Evolutionary conservation across 1,140 invertebrate genomes (phyloP), one percentile per base, ranked within the genome.

Genomic region (Panagrolaimus sp.): DNA sequence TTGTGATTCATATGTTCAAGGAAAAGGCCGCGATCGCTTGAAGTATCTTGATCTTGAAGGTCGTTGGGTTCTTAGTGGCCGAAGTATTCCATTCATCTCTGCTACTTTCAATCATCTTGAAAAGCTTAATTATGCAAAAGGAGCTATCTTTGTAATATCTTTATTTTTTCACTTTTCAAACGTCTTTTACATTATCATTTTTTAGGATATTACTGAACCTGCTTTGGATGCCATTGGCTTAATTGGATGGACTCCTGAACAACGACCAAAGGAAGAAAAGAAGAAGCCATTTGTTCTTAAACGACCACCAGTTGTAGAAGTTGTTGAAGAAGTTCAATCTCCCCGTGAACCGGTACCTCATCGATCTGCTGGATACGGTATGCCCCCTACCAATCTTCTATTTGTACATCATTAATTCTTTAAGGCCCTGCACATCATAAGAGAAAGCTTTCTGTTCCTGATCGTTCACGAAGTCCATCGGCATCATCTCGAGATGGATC

Each of bases 31-130:
- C 4, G 44, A 65, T 52, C 68, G 68, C 32, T 24, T 69, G 58
- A 69, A 69, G 58, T 66, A 26, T 21, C 43, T 69, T 26, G 68
- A 69, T 24, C 24, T 69, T 10, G 68, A 69, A 48, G 68, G 68
- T 17, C 55, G 68, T 44, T 69, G 68, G 68, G 28, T 44, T 9
- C 43, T 65, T 7, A 38, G 62, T 24, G 14, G 46, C 8, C 58
- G 48, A 4, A 64, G 55, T 38, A 28, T 65, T 43, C 58, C 68
- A 9, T 65, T 21, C 15, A 65, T 69, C 28, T 17, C 43, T 26
- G 58, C 24, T 1, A 52, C 58, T 5, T 69, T 69, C 21, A 52
- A 69, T 21, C 68, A 69, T 24, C 17, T 69, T 17, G 68, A 69
- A 52, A 47, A 65, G 12, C 68, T 69, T 14, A 69, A 69, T 24